Evolutionary conservation across 2,113 vertebrate species (phyloP).

Genomic region (Eretmochelys imbricata): DNA sequence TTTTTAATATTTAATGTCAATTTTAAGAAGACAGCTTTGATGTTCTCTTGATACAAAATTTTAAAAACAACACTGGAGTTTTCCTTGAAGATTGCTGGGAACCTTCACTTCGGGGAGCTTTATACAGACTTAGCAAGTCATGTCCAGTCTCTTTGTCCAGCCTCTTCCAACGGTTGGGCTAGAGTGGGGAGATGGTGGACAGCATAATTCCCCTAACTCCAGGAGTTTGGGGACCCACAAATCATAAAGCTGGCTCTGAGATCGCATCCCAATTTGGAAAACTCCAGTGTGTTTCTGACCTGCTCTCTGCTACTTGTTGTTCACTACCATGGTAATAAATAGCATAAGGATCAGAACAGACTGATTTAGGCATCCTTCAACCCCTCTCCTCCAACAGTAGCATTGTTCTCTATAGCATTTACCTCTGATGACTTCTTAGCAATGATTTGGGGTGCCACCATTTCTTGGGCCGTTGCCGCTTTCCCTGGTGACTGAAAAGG

Average conservation of each 20-base stretch:
- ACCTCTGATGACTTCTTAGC: conserved; percentile 52
- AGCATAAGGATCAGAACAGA: conserved; percentile 25
- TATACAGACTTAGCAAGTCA: neutral
- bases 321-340: neutral
- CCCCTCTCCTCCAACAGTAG: neutral
- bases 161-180: neutral
- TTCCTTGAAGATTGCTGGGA: neutral
- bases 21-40: neutral
- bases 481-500: neutral
- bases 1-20: neutral
- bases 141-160: neutral
- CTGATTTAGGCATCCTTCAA: neutral
- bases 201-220: conserved; percentile 22
- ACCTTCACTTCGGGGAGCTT: neutral
- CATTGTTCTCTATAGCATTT: conserved; percentile 9
- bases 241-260: neutral
- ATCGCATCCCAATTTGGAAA: neutral
- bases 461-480: conserved; percentile 22
- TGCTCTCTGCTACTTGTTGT: neutral
- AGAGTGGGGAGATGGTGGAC: neutral
- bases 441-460: neutral
- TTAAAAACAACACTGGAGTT: neutral
- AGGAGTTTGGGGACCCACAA: neutral
- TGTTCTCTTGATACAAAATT: neutral
- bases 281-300: neutral